phyloP scores from a whole-genome alignment of 2,113 vertebrate species.

The Aegypius monachus region DNA sequence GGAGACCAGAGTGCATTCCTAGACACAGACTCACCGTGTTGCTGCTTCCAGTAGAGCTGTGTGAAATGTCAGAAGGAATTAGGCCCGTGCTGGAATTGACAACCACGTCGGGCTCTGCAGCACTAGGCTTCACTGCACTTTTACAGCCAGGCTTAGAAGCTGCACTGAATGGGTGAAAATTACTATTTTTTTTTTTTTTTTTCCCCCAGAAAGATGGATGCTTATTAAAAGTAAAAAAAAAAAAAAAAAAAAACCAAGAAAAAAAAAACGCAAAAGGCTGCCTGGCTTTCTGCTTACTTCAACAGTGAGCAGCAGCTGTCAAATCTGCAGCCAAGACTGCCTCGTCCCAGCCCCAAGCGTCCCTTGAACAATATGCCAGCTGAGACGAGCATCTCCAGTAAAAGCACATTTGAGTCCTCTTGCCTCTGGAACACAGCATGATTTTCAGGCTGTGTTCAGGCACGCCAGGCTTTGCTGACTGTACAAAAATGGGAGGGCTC shows the following conservation, averaged over 20 bases:
- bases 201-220: neutral
- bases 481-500: neutral
- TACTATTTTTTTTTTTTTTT: neutral
- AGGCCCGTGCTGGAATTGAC: conserved; percentile 33
- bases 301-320: neutral
- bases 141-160: neutral
- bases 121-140: neutral
- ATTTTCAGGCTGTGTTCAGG: conserved; percentile 15
- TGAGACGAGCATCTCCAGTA: neutral
- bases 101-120: neutral
- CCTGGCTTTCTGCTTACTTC: neutral
- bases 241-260: neutral
- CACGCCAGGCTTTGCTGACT: conserved; percentile 46
- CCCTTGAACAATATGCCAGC: neutral
- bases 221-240: neutral
- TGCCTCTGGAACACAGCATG: neutral
- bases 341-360: neutral
- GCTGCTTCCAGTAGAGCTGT: conserved; percentile 67
- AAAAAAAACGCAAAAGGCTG: neutral
- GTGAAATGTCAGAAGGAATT: conserved; percentile 73
- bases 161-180: neutral
- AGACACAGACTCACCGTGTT: conserved; percentile 74
- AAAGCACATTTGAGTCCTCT: neutral
- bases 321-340: neutral
- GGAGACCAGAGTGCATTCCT: conserved; percentile 69